phyloP scores from a whole-genome alignment of 2,797 vertebrate species.

The Iguana delicatissima region DNA sequence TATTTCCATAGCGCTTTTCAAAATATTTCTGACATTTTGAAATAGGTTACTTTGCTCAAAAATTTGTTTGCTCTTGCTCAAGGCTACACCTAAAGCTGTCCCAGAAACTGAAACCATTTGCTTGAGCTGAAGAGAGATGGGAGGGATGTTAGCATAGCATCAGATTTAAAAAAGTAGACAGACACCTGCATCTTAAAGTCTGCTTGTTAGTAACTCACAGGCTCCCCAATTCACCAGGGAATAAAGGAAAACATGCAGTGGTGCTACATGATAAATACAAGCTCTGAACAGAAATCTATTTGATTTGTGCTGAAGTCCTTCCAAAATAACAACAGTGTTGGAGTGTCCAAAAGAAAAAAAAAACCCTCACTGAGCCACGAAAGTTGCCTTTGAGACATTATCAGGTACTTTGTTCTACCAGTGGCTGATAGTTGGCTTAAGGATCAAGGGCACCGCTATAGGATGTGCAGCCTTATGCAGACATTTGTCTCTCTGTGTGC shows the following conservation, averaged over 20 bases:
- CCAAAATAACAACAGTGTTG: background rate
- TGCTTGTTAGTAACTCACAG: background rate
- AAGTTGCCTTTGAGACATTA: background rate
- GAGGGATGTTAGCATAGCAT: background rate
- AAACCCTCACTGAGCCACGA: background rate
- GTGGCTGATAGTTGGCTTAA: background rate
- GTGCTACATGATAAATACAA: background rate
- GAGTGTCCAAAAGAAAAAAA: background rate
- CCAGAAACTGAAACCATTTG: background rate
- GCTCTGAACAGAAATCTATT: background rate
- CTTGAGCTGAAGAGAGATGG: background rate
- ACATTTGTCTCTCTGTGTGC: background rate
- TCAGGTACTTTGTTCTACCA: background rate
- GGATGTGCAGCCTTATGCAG: background rate
- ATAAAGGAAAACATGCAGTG: background rate
- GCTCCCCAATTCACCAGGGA: background rate
- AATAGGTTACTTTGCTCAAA: background rate
- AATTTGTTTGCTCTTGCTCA: background rate
- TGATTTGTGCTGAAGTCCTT: background rate
- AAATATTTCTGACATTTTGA: background rate
- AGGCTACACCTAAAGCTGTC: background rate
- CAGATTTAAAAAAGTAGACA: background rate
- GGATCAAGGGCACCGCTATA: background rate
- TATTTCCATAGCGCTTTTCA: background rate
- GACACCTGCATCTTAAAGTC: background rate